phyloP scores from a whole-genome alignment of 2,797 vertebrate genomes.

The Holocentrus rufus region DNA sequence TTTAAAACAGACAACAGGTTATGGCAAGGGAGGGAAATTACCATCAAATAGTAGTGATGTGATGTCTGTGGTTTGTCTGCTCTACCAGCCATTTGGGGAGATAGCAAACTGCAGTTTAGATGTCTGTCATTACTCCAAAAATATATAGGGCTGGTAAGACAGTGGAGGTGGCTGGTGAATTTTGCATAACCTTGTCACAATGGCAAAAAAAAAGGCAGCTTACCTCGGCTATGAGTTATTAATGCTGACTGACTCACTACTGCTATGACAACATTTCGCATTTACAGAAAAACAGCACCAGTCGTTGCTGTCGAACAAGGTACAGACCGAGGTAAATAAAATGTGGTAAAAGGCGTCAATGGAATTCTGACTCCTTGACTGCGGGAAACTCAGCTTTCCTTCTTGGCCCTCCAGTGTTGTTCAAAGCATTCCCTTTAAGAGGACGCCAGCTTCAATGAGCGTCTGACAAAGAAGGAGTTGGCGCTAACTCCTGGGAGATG shows the following conservation, averaged over 20 bases:
- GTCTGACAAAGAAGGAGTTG: slow-evolving; percentile 61
- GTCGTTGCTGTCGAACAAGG: slow-evolving; percentile 14
- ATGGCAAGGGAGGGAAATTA: neutral
- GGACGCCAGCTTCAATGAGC: slow-evolving; percentile 74
- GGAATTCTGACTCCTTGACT: slow-evolving; percentile 50
- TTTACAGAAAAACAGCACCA: slow-evolving; percentile 9
- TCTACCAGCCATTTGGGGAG: too few relatives aligned
- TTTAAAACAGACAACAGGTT: neutral
- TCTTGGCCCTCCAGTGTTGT: slow-evolving; percentile 57
- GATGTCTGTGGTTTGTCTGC: too few relatives aligned
- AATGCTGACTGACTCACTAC: neutral
- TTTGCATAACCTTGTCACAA: neutral
- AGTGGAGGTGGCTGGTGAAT: neutral
- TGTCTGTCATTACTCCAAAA: neutral
- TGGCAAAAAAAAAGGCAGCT: neutral
- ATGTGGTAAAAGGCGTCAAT: slow-evolving; percentile 50
- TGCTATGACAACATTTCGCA: neutral
- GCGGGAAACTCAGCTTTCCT: slow-evolving; percentile 34
- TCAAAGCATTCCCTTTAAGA: slow-evolving; percentile 69
- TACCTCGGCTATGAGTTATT: neutral
- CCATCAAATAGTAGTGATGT: too few relatives aligned
- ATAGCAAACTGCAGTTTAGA: too few relatives aligned
- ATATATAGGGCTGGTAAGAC: neutral
- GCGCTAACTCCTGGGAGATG: slow-evolving; percentile 68
- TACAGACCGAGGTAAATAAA: slow-evolving; percentile 39